Percentiles rank a stretch among this genome's conserved stretches.
These are phyloP conservation scores for Hippopotamyrus pictus DNA, from an alignment of 2,797 vertebrate genomes.

Conservation along the genomic window DNA sequence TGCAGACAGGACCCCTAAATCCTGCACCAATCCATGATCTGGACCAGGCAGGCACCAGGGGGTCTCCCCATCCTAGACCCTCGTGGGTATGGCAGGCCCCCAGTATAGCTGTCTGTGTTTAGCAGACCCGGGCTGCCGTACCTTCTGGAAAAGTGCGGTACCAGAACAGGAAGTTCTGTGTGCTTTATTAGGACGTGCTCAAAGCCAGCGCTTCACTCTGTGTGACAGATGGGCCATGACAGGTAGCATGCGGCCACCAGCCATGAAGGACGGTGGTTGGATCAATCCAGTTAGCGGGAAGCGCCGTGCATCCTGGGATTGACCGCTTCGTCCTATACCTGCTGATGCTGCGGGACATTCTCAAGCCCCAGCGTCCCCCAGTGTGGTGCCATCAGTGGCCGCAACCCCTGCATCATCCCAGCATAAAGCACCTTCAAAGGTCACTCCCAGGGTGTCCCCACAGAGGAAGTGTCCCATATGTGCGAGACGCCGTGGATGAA, in stretches of 20 bases:
- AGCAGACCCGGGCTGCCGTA: background rate
- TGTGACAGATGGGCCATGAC: slow-evolving; percentile 20
- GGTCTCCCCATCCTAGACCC: background rate
- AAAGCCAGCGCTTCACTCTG: background rate
- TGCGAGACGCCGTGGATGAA: background rate
- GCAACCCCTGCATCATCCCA: background rate
- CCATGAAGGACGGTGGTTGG: slow-evolving; percentile 29
- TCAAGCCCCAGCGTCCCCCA: slow-evolving; percentile 59
- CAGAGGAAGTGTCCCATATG: background rate
- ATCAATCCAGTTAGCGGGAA: slow-evolving; percentile 46
- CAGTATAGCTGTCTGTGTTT: background rate
- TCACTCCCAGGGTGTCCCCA: background rate
- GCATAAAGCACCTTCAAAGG: background rate
- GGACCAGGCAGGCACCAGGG: slow-evolving; percentile 17
- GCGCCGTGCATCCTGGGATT: slow-evolving; percentile 52
- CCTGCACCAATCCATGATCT: slow-evolving; percentile 30
- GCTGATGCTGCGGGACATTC: slow-evolving; percentile 67
- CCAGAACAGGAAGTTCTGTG: background rate
- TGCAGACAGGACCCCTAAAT: slow-evolving; percentile 36
- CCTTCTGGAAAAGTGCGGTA: background rate
- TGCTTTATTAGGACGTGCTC: background rate
- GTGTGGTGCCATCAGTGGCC: slow-evolving; percentile 37
- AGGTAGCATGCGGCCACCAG: slow-evolving; percentile 6
- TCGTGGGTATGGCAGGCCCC: background rate
- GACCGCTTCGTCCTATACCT: slow-evolving; percentile 55